Evolutionary conservation across 2,113 vertebrate genomes (phyloP).

Genomic region (Cepphus grylle): DNA sequence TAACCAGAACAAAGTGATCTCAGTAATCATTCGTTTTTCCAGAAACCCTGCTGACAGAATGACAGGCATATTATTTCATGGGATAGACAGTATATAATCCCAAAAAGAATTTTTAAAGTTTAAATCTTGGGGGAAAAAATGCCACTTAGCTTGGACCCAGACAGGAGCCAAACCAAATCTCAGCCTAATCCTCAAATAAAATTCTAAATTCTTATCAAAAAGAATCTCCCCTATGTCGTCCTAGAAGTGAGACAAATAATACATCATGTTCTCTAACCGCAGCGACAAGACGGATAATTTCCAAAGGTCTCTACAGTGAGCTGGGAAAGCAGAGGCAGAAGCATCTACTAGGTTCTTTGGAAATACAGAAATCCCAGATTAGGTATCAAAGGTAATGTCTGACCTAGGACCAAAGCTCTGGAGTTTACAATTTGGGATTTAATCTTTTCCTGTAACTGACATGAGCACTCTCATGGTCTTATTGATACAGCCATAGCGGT

Average conservation of each 20-base stretch:
- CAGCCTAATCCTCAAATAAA: background rate
- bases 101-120: background rate
- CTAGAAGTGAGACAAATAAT: background rate
- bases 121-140: background rate
- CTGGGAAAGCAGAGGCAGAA: background rate
- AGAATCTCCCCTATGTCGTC: background rate
- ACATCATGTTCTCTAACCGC: background rate
- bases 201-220: background rate
- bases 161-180: background rate
- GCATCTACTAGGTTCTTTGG: background rate
- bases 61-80: constrained; percentile 6
- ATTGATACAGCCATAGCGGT: background rate
- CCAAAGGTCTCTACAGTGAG: background rate
- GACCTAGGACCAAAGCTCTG: background rate
- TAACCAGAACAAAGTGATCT: constrained; percentile 37
- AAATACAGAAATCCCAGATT: background rate
- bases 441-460: background rate
- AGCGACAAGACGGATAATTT: background rate
- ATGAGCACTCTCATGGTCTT: background rate
- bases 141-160: background rate
- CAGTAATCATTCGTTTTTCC: background rate
- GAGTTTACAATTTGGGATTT: background rate
- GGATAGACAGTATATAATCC: background rate
- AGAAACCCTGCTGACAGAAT: constrained; percentile 34
- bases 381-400: background rate